Evolutionary conservation across 2,113 vertebrate species (phyloP).

Genomic region (Fulmarus glacialis): DNA sequence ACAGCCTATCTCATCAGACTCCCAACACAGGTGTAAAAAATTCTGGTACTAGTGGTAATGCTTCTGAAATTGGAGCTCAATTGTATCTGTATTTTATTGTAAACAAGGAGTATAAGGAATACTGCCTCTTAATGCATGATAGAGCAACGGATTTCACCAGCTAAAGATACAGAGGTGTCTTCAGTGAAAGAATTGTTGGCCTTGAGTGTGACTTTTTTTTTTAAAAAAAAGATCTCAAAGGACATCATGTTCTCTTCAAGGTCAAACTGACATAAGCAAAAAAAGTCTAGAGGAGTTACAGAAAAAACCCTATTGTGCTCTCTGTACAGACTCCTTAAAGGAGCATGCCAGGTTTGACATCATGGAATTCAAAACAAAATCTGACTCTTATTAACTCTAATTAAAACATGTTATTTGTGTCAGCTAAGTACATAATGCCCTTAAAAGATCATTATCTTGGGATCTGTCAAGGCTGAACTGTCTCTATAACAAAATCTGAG

Average conservation of each 20-base stretch:
- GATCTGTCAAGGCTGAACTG: constrained; percentile 23
- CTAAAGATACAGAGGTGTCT: constrained; percentile 1
- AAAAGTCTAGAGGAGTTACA: constrained; percentile 61
- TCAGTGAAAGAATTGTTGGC: constrained; percentile 41
- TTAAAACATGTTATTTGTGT: constrained; percentile 72
- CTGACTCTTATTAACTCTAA: constrained; percentile 73
- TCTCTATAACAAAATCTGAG: constrained; percentile 15
- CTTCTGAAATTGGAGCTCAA: neutral
- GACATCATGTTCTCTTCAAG: constrained; percentile 69
- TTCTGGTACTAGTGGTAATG: neutral
- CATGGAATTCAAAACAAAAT: constrained; percentile 72
- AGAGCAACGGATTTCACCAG: constrained; percentile 9
- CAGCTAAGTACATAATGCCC: constrained; percentile 68
- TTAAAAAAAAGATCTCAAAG: neutral
- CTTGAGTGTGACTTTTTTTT: constrained; percentile 1
- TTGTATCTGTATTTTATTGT: neutral
- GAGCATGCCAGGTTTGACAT: constrained; percentile 66
- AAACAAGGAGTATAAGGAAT: neutral
- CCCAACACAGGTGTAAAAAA: neutral
- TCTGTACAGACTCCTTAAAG: constrained; percentile 45
- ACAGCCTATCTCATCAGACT: neutral
- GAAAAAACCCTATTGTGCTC: constrained; percentile 15
- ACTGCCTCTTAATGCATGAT: neutral
- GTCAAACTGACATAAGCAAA: constrained; percentile 75
- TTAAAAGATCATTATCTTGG: constrained; percentile 65